Evolutionary conservation across 2,888 invertebrate genomes (phyloP).

Genomic region (Pterostichus niger): DNA sequence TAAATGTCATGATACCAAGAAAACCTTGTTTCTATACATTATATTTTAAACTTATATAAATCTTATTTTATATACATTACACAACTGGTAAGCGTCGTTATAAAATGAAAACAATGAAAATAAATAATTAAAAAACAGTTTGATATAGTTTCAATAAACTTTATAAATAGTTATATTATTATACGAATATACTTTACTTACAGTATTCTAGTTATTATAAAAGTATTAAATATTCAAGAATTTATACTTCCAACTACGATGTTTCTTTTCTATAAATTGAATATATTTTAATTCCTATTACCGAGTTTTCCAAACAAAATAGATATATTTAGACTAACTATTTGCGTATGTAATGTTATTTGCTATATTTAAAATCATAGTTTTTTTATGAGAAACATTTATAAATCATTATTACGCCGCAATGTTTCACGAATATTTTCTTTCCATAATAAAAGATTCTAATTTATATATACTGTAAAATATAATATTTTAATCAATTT

Average conservation of each 20-base stretch:
- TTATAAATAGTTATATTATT: too few species aligned
- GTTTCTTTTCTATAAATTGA: background rate
- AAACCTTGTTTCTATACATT: background rate
- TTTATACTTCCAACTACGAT: background rate
- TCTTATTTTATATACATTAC: constrained; percentile 6
- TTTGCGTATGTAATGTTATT: constrained; percentile 4
- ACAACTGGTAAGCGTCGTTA: too few species aligned
- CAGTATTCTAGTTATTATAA: too few species aligned
- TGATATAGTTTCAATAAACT: too few species aligned
- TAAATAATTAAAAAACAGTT: too few species aligned
- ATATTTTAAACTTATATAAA: background rate
- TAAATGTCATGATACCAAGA: constrained; percentile 6
- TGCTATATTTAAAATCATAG: constrained; percentile 13
- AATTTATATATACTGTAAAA: too few species aligned
- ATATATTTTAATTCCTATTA: constrained; percentile 3
- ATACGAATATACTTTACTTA: too few species aligned
- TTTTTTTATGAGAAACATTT: constrained; percentile 11
- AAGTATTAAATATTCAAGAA: too few species aligned
- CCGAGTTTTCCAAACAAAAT: background rate
- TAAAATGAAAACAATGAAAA: background rate
- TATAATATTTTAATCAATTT: too few species aligned
- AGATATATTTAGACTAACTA: background rate
- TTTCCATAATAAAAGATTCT: background rate
- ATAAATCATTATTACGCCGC: constrained; percentile 20
- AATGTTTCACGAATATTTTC: background rate